phyloP scores from a whole-genome alignment of 2,888 invertebrate species.

The Ormyrus pomaceus region DNA sequence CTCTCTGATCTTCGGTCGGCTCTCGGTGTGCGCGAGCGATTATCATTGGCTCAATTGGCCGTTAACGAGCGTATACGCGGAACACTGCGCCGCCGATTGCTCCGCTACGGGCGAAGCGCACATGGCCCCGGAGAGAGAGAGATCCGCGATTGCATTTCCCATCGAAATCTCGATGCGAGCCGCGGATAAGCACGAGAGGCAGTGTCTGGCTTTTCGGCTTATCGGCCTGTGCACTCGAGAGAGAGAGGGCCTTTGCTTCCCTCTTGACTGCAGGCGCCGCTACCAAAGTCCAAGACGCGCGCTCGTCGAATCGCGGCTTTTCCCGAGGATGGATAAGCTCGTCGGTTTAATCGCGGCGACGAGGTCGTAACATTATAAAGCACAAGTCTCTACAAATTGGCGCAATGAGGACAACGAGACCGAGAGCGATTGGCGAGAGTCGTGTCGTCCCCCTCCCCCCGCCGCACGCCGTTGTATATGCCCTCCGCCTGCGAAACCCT shows the following conservation, averaged over 20 bases:
- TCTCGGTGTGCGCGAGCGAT: constrained; percentile 12
- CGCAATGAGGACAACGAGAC: constrained; percentile 56
- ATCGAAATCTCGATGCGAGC: not conserved
- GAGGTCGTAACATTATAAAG: constrained; percentile 53
- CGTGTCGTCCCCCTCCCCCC: constrained; percentile 17
- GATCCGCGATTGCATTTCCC: constrained; percentile 35
- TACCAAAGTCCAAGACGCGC: too few relatives aligned
- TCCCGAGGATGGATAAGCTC: constrained; percentile 1
- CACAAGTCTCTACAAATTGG: constrained; percentile 54
- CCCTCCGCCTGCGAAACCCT: constrained; percentile 31
- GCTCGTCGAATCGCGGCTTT: too few relatives aligned
- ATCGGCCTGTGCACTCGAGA: not conserved
- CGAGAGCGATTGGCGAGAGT: constrained; percentile 47
- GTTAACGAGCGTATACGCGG: constrained; percentile 49
- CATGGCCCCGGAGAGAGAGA: not conserved
- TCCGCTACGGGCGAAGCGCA: not conserved
- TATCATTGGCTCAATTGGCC: constrained; percentile 51
- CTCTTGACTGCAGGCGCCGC: too few relatives aligned
- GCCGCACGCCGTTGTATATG: constrained; percentile 20
- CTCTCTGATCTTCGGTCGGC: too few relatives aligned
- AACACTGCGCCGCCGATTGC: constrained; percentile 41
- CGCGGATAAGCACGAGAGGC: not conserved
- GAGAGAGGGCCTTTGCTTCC: too few relatives aligned
- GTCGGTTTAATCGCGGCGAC: constrained; percentile 34
- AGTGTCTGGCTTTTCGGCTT: not conserved